phyloP scores from a whole-genome alignment of 2,888 invertebrate species.

The Drosophila buzzatii region DNA sequence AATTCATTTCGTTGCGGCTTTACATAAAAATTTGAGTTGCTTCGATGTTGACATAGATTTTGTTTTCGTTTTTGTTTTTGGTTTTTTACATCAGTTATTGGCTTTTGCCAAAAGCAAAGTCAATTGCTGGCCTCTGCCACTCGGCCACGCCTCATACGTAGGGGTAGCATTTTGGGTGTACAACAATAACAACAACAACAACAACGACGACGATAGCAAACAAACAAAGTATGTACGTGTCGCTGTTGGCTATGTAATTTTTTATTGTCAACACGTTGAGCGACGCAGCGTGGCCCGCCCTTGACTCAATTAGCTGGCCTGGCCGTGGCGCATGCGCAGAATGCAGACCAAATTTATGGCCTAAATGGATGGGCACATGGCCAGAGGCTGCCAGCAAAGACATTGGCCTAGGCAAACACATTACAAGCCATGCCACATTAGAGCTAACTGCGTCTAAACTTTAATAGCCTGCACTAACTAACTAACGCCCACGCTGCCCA shows the following conservation, averaged over 20 bases:
- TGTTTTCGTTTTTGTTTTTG: background rate
- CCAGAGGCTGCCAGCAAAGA: constrained; percentile 14
- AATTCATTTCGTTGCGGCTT: constrained; percentile 32
- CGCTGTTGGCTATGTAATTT: constrained; percentile 50
- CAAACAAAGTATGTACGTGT: constrained; percentile 53
- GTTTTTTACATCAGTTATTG: constrained; percentile 46
- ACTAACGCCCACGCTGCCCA: constrained; percentile 28
- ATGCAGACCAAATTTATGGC: constrained; percentile 48
- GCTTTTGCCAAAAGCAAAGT: constrained; percentile 58
- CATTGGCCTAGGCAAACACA: constrained; percentile 40
- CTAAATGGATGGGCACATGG: constrained; percentile 37
- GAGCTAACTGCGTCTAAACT: background rate
- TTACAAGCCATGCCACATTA: constrained; percentile 30
- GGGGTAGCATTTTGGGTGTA: constrained; percentile 14
- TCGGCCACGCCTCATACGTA: constrained; percentile 28
- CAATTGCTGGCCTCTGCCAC: constrained; percentile 51
- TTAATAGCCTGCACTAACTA: constrained; percentile 19
- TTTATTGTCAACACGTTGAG: constrained; percentile 60
- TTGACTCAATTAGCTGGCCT: constrained; percentile 75
- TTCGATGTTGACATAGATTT: constrained; percentile 57
- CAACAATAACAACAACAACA: background rate
- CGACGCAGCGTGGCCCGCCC: constrained; percentile 57
- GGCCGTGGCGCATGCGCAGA: constrained; percentile 73
- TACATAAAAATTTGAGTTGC: constrained; percentile 43
- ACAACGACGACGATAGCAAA: too few relatives aligned